Evolutionary conservation across 2,888 invertebrate genomes (phyloP), one percentile per base, ranked within the genome.

Genomic region (Pandemis cinnamomeana): DNA sequence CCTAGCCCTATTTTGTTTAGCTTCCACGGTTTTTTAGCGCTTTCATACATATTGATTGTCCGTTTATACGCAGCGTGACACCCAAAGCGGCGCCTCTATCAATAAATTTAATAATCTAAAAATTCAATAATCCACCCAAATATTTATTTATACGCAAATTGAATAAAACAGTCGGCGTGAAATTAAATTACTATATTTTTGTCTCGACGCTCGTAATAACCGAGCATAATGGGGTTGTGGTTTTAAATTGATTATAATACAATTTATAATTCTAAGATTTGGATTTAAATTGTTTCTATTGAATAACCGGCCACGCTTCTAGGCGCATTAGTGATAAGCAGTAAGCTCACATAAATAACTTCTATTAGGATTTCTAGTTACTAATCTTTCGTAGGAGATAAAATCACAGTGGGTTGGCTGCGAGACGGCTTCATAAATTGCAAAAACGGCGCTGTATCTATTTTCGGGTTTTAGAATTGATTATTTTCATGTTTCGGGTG

Each of bases 251-350:
- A 74, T 74, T 71, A 71, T 60, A 67, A 53, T 44, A 63, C 61
- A 55, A 63, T 68, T 72, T 67, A 62, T 69, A 55, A 61, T 48
- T 53, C 61, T 48, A 66, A 61, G 36, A 71, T 74, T 71, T 74
- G 61, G 66, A 60, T 74, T 67, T 67, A 74, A 74, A 86, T 87
- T 86, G 84, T 82, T 87, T 84, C 82, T 82, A 85, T 86, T 83
- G 78, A 84, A 86, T 82, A 83, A 85, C 81, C 76, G 79, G 91
- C 77, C 93, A 92, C 93, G 92, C 83, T 92, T 79, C 89, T 83
- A 78, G 80, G 75, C 83, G 79, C 87, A 84, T 87, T 87, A 83
- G 79, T 82, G 91, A 93, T 92, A 91, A 88, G 84, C 78, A 80
- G 81, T 82, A 68, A 68, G 60, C 81, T 76, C 84, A 80, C 87